Base-by-base conservation (phyloP, 1,140 invertebrate genomes). In the Drosophila kanapiae region DNA sequence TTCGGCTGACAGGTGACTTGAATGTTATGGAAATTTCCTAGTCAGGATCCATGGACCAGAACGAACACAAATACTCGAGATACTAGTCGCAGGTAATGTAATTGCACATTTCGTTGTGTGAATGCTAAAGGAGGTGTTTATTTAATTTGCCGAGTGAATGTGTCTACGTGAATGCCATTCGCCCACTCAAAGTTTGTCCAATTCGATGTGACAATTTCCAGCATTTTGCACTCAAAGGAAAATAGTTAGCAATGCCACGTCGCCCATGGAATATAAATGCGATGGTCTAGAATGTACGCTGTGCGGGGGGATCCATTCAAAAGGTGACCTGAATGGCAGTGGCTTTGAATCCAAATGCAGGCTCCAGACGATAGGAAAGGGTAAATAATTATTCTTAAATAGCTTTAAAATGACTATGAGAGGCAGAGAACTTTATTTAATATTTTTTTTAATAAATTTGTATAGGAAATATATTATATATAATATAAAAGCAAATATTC, bases 121-220 rank as follows among this genome's bases (percentile, higher is more conserved):
- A 82, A 88, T 83, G 80, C 75, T 35, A 86, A 87, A 70, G 57
- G 74, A 88, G 84, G 84, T 88, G 84, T 88, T 88, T 87, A 87
- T 87, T 87, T 88, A 87, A 87, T 88, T 87, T 88, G 77, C 68
- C 53, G 40, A 69, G 63, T 80, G 77, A 70, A 71, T 80, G 53
- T 58, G 57, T 61, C 75, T 60, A 72, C 72, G 56, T 79, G 61
- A 14, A 58, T 62, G 70, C 57, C 61, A 75, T 69, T 53, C 65
- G 61, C 58, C 42, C 59, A 48, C 56, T 67, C 71, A 60, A 74
- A 59, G 53, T 67, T 60, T 63, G 64, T 78, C 75, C 85, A 81
- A 68, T 86, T 87, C 42, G 75, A 75, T 85, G 78, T 62, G 79
- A 82, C 83, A 86, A 69, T 82, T 81, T 81, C 54, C 47, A 69